These are phyloP conservation scores for Odocoileus hemionus DNA, from an alignment of 2,113 vertebrate genomes.

Conservation along the genomic window DNA sequence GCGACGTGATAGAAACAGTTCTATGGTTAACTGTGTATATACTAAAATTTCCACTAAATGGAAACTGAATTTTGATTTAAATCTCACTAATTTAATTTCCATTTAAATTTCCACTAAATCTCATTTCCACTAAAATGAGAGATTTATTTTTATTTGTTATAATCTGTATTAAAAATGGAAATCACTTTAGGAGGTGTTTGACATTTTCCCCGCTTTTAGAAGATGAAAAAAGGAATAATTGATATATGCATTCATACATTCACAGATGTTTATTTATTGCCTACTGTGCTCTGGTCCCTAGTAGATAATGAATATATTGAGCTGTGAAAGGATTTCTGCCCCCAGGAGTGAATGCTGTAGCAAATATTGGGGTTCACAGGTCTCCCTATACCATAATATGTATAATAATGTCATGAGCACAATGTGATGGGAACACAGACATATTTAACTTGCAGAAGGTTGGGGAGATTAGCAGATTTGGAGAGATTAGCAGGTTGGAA, in stretches of 20 bases:
- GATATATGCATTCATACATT: background rate
- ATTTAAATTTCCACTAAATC: background rate
- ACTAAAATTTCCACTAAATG: background rate
- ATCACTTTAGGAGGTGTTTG: background rate
- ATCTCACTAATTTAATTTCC: background rate
- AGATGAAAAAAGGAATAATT: background rate
- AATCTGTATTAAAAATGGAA: conserved; percentile 1
- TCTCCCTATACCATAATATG: background rate
- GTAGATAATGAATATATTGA: background rate
- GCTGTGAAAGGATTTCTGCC: background rate
- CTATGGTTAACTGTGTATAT: background rate
- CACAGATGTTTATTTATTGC: background rate
- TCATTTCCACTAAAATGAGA: background rate
- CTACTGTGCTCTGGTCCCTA: background rate
- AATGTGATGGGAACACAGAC: background rate
- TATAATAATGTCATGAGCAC: background rate
- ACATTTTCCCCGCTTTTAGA: background rate
- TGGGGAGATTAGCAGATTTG: background rate
- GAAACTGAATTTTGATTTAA: background rate
- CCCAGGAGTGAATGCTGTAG: background rate
- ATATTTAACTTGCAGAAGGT: background rate
- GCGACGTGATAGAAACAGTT: background rate
- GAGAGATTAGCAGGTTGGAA: conserved; percentile 7
- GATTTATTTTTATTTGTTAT: background rate
- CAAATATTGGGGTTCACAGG: background rate